A percentile compares a stretch with the other conserved stretches of the same genome.
phyloP scores from a whole-genome alignment of 1,140 invertebrate genomes.

The Planococcus citri region DNA sequence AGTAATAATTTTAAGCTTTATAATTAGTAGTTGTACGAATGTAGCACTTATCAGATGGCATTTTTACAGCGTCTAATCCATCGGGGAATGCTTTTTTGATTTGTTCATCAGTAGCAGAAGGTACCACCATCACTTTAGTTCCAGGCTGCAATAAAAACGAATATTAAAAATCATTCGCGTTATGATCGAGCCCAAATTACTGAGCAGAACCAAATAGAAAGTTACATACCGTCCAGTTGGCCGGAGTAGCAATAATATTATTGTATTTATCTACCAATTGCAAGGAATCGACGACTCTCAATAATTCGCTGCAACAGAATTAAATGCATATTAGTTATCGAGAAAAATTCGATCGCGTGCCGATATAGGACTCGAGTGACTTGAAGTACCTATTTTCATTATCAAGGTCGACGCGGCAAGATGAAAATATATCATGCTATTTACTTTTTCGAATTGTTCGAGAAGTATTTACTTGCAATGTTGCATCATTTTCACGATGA shows the following conservation, averaged over 20 bases:
- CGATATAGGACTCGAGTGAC: too few relatives aligned
- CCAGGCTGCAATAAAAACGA: constrained; percentile 46
- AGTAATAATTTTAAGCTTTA: constrained; percentile 30
- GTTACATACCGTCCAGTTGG: constrained; percentile 68
- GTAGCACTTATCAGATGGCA: constrained; percentile 71
- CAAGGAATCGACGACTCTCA: constrained; percentile 75
- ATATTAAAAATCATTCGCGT: not conserved
- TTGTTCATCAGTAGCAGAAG: constrained; percentile 55
- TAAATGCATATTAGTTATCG: not conserved
- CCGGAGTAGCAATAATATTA: constrained; percentile 68
- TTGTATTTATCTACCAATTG: constrained; percentile 57
- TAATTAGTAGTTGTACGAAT: constrained; percentile 61
- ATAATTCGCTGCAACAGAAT: constrained; percentile 56
- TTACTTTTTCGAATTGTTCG: too few relatives aligned
- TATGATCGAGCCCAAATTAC: too few relatives aligned
- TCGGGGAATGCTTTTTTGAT: constrained; percentile 56
- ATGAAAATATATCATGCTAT: too few relatives aligned
- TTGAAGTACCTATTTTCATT: not conserved
- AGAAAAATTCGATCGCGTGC: not conserved
- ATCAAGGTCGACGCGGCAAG: not conserved
- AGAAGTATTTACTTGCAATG: too few relatives aligned
- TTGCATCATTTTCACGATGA: not conserved
- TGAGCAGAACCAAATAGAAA: too few relatives aligned
- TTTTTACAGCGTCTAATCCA: constrained; percentile 47
- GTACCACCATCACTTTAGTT: constrained; percentile 69